These are phyloP conservation scores for Anagyrus pseudococci DNA, from an alignment of 2,888 invertebrate genomes.

Conservation along the genomic window DNA sequence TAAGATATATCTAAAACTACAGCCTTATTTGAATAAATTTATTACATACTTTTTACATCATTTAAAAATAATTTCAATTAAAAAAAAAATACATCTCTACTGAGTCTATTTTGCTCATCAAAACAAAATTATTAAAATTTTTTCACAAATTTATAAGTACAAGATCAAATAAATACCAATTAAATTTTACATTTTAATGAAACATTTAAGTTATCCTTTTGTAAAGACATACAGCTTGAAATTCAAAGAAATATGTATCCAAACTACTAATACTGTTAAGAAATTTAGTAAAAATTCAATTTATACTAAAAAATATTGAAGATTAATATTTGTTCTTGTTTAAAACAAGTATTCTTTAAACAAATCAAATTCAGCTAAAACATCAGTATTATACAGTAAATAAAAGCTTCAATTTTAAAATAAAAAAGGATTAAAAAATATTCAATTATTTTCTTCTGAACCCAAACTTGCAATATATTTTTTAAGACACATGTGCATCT, in stretches of 20 bases:
- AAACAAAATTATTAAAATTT: no score
- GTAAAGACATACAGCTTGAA: no score
- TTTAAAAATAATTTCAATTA: constrained; percentile 24
- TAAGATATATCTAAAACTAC: no score
- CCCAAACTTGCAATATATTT: constrained; percentile 11
- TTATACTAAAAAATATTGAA: constrained; percentile 3
- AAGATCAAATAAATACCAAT: no score
- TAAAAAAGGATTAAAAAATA: constrained; percentile 15
- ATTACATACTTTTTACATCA: constrained; percentile 25
- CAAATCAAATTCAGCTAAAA: neutral
- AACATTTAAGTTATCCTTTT: no score
- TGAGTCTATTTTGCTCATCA: no score
- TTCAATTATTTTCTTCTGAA: constrained; percentile 7
- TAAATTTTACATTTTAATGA: no score
- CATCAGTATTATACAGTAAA: neutral
- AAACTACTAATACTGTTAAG: no score
- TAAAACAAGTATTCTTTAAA: neutral
- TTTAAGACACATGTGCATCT: constrained; percentile 1
- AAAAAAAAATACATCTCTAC: constrained; percentile 1
- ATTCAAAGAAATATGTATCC: no score
- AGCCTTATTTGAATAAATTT: constrained; percentile 9
- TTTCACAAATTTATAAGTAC: no score
- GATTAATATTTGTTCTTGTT: constrained; percentile 6
- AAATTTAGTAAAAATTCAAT: no score
- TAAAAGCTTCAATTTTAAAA: constrained; percentile 4